Conservation (phyloP, 2,888 invertebrate genomes). For the Apodemia hepburni region DNA sequence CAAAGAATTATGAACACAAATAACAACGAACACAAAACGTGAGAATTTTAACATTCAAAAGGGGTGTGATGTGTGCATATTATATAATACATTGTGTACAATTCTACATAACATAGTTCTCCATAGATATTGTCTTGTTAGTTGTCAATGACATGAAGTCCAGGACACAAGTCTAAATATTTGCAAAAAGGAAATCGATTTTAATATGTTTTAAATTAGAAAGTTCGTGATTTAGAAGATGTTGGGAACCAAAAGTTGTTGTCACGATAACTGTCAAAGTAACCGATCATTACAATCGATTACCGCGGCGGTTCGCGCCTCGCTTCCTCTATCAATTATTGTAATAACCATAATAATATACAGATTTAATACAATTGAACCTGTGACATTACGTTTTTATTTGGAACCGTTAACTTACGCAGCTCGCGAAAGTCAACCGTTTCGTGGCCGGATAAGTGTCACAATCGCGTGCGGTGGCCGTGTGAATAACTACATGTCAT, state of each 20-base stretch:
- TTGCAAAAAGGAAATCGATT: no score
- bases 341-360: conserved; percentile 12
- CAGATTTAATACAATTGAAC: conserved; percentile 14
- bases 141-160: no score
- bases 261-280: background rate
- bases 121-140: no score
- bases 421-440: background rate
- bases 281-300: conserved; percentile 6
- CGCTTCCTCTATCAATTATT: conserved; percentile 13
- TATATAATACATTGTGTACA: no score
- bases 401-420: background rate
- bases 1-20: no score
- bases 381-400: conserved; percentile 14
- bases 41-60: no score
- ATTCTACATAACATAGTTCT: no score
- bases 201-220: no score
- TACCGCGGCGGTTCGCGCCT: background rate
- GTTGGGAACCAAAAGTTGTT: background rate
- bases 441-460: background rate
- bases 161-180: no score
- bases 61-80: no score
- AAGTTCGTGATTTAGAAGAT: no score
- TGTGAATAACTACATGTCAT: conserved; percentile 22
- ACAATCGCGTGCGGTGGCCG: conserved; percentile 6
- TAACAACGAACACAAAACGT: no score